Evolutionary conservation across 2,888 invertebrate species (phyloP).

Genomic region (Pandemis heparana): DNA sequence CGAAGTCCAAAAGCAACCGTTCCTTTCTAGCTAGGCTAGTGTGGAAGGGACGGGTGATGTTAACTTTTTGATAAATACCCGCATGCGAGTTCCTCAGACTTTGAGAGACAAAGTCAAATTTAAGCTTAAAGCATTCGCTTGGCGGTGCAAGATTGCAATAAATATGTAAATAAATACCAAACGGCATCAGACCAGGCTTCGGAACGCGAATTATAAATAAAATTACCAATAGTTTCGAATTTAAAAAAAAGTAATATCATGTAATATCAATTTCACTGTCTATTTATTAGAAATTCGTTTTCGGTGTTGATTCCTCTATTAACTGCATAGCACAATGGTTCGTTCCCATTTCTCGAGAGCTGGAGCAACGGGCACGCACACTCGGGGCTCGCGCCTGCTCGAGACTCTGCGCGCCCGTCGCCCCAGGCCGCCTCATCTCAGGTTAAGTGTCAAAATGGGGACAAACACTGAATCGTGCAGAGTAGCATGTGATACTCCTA

Average conservation of each 20-base stretch:
- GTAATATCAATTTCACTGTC: conserved; percentile 85
- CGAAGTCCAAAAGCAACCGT: conserved; percentile 2
- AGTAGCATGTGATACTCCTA: conserved; percentile 83
- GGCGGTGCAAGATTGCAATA: conserved; percentile 70
- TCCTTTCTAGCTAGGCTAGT: conserved; percentile 20
- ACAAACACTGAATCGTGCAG: conserved; percentile 67
- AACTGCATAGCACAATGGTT: conserved; percentile 67
- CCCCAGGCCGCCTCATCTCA: conserved; percentile 34
- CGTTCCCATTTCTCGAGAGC: conserved; percentile 69
- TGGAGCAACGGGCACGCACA: conserved; percentile 28
- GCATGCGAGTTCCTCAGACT: conserved; percentile 43
- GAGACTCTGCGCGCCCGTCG: background rate
- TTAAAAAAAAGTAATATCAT: conserved; percentile 75
- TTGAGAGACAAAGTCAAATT: conserved; percentile 46
- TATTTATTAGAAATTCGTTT: conserved; percentile 82
- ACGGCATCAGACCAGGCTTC: conserved; percentile 73
- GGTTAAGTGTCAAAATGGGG: conserved; percentile 64
- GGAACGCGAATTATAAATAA: conserved; percentile 68
- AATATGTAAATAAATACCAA: conserved; percentile 80
- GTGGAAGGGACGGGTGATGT: background rate
- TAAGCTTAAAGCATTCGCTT: conserved; percentile 49
- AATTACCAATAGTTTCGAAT: conserved; percentile 80
- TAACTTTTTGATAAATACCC: background rate
- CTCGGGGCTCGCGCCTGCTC: conserved; percentile 1
- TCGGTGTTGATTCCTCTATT: conserved; percentile 84